A percentile compares a stretch with the other conserved stretches of the same genome.
Evolutionary conservation across 2,797 vertebrate species (phyloP).

Genomic region (Bradypodion ventrale): DNA sequence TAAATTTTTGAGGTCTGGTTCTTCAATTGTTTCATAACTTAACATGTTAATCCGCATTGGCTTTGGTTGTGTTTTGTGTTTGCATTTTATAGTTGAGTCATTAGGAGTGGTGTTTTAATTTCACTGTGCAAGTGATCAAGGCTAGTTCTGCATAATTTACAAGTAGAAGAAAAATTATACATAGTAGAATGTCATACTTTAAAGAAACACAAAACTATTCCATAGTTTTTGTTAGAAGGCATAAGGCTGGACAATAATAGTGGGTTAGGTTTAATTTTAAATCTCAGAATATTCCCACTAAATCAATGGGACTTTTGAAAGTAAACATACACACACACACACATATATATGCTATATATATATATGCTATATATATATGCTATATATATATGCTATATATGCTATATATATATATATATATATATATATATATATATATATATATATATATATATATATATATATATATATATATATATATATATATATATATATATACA

Average conservation of each 20-base stretch:
- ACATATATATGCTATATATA: neutral
- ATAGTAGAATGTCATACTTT: neutral
- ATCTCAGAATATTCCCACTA: neutral
- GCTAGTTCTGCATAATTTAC: neutral
- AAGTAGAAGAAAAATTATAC: neutral
- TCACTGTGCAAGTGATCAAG: neutral
- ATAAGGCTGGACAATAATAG: neutral
- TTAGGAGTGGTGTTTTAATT: neutral
- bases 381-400: too few species aligned
- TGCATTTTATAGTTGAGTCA: neutral
- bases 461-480: too few species aligned
- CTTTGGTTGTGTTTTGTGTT: neutral
- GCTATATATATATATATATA: too few species aligned
- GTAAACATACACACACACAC: too few species aligned
- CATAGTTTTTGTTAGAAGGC: neutral
- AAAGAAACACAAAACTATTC: neutral
- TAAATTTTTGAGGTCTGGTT: neutral
- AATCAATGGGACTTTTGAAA: neutral
- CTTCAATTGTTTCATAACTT: conserved; percentile 3
- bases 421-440: too few species aligned
- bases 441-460: too few species aligned
- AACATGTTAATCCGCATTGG: neutral
- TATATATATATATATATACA: too few species aligned
- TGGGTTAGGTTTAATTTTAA: neutral
- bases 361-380: too few species aligned